A percentile compares a stretch with the other conserved stretches of the same genome.
phyloP scores from a whole-genome alignment of 1,140 invertebrate genomes.

The Meloidogyne floridensis region DNA sequence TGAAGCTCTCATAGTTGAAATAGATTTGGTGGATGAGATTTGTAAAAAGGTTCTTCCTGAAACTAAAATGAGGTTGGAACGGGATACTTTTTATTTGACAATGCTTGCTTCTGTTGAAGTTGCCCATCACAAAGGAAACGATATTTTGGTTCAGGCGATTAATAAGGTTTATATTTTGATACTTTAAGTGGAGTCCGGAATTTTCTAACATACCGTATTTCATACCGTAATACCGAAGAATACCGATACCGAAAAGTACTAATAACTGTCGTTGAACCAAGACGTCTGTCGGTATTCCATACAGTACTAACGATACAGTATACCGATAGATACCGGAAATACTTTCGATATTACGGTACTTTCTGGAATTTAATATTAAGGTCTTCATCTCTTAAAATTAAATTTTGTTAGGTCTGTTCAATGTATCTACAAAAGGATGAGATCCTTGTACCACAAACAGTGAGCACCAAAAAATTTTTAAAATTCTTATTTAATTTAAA shows the following conservation, averaged over 20 bases:
- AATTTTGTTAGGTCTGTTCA: conserved; percentile 46
- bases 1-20: conserved; percentile 90
- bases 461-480: not conserved
- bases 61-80: conserved; percentile 35
- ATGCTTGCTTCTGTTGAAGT: conserved; percentile 90
- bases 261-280: too few relatives aligned
- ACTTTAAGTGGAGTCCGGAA: too few relatives aligned
- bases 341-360: too few relatives aligned
- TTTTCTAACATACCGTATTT: too few relatives aligned
- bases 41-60: conserved; percentile 31
- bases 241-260: too few relatives aligned
- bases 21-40: conserved; percentile 86
- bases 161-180: conserved; percentile 67
- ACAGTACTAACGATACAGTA: too few relatives aligned
- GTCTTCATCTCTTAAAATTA: too few relatives aligned
- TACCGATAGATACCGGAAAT: too few relatives aligned
- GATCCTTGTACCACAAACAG: conserved; percentile 63
- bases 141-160: conserved; percentile 70
- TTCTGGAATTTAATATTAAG: too few relatives aligned
- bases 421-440: conserved; percentile 63
- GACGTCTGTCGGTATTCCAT: too few relatives aligned
- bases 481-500: not conserved
- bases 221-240: too few relatives aligned
- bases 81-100: conserved; percentile 78
- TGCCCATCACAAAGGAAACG: conserved; percentile 81